Base-by-base conservation (phyloP, 1,140 invertebrate genomes). In the Subanguina moxae region DNA sequence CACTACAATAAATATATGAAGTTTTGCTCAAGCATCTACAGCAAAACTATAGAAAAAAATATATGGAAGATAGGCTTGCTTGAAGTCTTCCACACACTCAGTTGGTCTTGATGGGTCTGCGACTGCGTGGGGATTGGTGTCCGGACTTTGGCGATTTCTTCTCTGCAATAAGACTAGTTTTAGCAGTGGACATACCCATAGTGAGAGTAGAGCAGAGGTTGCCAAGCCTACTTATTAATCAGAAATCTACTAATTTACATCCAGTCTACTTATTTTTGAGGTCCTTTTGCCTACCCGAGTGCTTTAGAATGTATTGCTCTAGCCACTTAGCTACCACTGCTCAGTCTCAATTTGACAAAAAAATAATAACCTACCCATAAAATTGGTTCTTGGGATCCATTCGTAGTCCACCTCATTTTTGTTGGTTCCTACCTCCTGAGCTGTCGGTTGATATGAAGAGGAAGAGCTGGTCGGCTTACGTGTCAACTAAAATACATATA, bases 321-420 rank as follows among this genome's bases (percentile, higher is more conserved):
- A 52, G 23, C 48, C 3, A 15, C 3, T 19, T 21, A 19, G 3
- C n/a, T 7, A 52, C 3, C 48, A 21, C 17, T 45, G 43, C 43
- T 45, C n/a, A 13, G n/a, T 13, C n/a, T 45, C n/a, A 13, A 45
- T 25, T 25, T 5, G 17, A 52, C 3, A 25, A 21, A 3, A 52
- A 21, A 52, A 61, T 21, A 61, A 21, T 32, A 3, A 30, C 17
- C n/a, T 58, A 48, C 73, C 69, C 62, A 80, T 76, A 27, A 93
- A 87, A 76, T 90, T 90, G 84, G 93, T 90, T 80, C 90, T 90
- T 65, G 94, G 94, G 76, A 98, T 85, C 94, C 95, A 98, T 72
- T 97, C 93, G 80, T 93, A 97, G 84, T 98, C 94, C 32, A 98
- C 85, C 77, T 87, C 84, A 23, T 64, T 90, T 84, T 93, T 92